A percentile compares a stretch with the other conserved stretches of the same genome.
Conservation (phyloP, 2,113 vertebrate species). For the Campylomormyrus numenius region DNA sequence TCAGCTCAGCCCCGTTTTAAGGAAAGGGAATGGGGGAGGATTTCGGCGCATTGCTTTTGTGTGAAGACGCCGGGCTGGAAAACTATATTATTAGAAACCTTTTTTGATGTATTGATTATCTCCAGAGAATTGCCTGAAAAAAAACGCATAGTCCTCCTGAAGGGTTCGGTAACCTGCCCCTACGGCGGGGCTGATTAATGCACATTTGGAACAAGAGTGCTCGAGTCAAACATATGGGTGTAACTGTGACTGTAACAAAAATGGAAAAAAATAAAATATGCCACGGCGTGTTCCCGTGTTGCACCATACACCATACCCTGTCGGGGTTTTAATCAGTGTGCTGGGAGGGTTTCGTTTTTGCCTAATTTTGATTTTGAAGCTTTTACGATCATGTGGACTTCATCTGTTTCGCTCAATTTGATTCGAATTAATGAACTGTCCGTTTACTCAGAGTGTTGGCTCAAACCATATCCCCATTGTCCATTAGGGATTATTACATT, state of each 20-base stretch:
- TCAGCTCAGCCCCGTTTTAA: background rate
- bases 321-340: background rate
- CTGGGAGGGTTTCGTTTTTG: background rate
- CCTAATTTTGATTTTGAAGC: background rate
- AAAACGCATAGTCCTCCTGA: background rate
- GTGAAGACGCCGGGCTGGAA: background rate
- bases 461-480: conserved; percentile 30
- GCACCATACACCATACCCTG: background rate
- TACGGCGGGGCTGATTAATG: background rate
- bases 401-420: conserved; percentile 19
- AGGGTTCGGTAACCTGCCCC: background rate
- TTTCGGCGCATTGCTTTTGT: background rate
- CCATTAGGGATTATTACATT: conserved; percentile 38
- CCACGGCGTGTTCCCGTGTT: background rate
- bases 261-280: background rate
- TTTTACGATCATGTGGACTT: background rate
- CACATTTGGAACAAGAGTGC: background rate
- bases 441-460: conserved; percentile 1
- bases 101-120: background rate
- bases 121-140: background rate
- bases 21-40: background rate
- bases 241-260: background rate
- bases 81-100: background rate
- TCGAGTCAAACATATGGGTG: background rate
- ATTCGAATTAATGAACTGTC: background rate